Conservation (phyloP, 2,113 vertebrate genomes). For the Pleuronectes platessa region DNA sequence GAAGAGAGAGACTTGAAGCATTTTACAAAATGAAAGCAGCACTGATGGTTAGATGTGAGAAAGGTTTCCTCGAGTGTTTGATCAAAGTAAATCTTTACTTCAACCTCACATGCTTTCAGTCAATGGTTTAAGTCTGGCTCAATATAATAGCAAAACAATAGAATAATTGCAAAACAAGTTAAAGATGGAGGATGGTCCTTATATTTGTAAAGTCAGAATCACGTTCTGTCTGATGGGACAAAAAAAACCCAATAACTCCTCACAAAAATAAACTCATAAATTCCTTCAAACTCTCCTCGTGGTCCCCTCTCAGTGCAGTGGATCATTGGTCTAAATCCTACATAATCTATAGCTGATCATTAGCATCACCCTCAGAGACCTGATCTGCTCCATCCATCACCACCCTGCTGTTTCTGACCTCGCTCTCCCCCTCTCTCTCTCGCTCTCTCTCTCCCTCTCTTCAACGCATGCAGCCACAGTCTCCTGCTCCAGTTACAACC, state of each 20-base stretch:
- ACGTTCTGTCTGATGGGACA: no score
- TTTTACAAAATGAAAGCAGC: no score
- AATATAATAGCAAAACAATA: neutral
- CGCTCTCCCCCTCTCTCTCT: neutral
- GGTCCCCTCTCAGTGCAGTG: slow-evolving; percentile 51
- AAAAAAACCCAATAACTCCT: neutral
- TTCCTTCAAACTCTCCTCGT: neutral
- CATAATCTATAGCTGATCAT: slow-evolving; percentile 66
- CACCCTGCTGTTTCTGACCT: slow-evolving; percentile 46
- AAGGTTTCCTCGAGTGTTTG: no score
- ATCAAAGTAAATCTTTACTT: neutral
- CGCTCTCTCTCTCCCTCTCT: neutral
- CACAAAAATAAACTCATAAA: neutral
- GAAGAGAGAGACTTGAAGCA: no score
- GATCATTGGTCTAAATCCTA: slow-evolving; percentile 64
- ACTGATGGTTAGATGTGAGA: no score
- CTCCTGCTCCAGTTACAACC: slow-evolving; percentile 22
- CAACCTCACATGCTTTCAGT: neutral
- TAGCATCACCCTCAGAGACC: slow-evolving; percentile 54
- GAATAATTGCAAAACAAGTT: neutral
- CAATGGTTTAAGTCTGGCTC: no score
- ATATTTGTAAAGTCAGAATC: neutral
- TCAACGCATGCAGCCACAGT: neutral
- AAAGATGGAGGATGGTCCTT: no score
- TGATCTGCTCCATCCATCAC: slow-evolving; percentile 64